phyloP scores from a whole-genome alignment of 1,140 invertebrate species.

The Zaprionus vittiger region DNA sequence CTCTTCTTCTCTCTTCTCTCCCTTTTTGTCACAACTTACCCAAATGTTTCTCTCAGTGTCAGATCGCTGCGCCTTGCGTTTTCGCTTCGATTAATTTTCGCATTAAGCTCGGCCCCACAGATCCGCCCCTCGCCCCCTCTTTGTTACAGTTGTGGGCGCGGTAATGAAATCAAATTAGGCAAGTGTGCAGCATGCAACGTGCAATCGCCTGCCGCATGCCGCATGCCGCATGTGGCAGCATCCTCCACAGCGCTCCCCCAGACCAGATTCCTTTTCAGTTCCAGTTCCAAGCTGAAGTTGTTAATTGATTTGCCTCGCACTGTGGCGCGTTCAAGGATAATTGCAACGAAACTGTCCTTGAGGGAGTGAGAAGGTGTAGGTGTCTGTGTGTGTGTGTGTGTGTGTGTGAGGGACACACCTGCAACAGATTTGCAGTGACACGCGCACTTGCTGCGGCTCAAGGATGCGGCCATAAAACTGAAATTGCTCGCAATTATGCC shows the following conservation, averaged over 20 bases:
- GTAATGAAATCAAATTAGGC: constrained; percentile 84
- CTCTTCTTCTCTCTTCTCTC: background rate
- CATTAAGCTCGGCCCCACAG: constrained; percentile 75
- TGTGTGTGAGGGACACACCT: constrained; percentile 36
- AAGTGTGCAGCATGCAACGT: constrained; percentile 55
- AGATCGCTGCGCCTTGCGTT: constrained; percentile 35
- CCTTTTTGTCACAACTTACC: background rate
- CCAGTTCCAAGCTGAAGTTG: constrained; percentile 19
- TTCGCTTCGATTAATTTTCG: constrained; percentile 84
- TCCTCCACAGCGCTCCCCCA: constrained; percentile 5
- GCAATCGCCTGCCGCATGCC: constrained; percentile 32
- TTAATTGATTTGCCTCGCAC: constrained; percentile 67
- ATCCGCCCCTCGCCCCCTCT: constrained; percentile 55
- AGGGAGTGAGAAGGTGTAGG: background rate
- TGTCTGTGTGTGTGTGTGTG: background rate
- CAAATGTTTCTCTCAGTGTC: constrained; percentile 27
- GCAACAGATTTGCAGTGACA: constrained; percentile 47
- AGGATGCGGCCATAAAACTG: constrained; percentile 56
- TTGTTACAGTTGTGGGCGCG: constrained; percentile 76
- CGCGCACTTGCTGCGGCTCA: constrained; percentile 34
- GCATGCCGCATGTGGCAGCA: background rate
- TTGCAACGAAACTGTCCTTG: constrained; percentile 37
- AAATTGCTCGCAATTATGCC: constrained; percentile 69
- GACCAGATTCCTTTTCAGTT: background rate
- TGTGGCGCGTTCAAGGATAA: constrained; percentile 67